Base-by-base conservation (phyloP, 1,140 invertebrate genomes). In the Ips nitidus region DNA sequence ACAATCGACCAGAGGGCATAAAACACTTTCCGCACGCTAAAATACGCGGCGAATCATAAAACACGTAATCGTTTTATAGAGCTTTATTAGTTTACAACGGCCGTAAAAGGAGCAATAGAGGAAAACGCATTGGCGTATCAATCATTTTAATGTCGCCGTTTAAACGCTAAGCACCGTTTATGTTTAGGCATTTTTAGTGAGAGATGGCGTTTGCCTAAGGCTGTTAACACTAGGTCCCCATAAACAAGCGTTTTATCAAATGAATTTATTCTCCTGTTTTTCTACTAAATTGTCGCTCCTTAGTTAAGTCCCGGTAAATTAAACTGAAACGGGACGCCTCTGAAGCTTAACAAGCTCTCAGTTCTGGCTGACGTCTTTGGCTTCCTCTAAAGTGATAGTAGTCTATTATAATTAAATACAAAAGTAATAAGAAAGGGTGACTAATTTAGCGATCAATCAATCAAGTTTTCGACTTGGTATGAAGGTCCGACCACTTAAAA, bases 51-150 rank as follows among this genome's bases (percentile, higher is more conserved):
- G 41, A 22, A 22, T 22, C 43, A 65, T 65, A 65, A 65, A 65
- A 65, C 43, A 65, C n/a, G 52, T 56, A 65, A 65, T 65, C 39
- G 63, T 65, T 65, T 65, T 65, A 65, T 65, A 55, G 63, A 38
- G 52, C 52, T 65, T 65, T 65, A 56, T 65, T 65, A 65, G 63
- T 65, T 65, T 65, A 65, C 62, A 65, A 56, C 62, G 52, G 40
- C 52, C 52, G 41, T 65, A 65, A 65, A 65, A 55, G 63, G 52
- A 55, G 63, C 63, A 65, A 65, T 65, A 65, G 52, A 65, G 37
- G 63, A 65, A 56, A 65, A 65, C 41, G 52, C 63, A 65, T 65
- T 65, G 63, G n/a, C 52, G 63, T 65, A 65, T 65, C 63, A 65
- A 65, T 65, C 63, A 65, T 52, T 42, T 55, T 65, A 65, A 65